Percentiles rank a stretch among this genome's conserved stretches.
Evolutionary conservation across 2,888 invertebrate species (phyloP).

Genomic region (Pseudococcus viburni): DNA sequence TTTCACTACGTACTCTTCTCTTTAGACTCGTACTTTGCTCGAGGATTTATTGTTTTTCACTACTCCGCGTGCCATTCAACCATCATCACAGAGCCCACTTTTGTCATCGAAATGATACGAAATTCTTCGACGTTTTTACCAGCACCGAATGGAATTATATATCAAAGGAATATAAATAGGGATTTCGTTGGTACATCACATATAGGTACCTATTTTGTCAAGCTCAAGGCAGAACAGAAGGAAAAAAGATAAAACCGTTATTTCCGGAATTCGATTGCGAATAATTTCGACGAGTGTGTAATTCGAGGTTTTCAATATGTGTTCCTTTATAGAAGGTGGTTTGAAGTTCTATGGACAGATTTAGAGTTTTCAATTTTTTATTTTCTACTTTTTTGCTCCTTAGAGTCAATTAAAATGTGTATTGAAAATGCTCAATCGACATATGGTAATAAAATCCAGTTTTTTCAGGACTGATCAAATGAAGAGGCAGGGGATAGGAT

Average conservation of each 20-base stretch:
- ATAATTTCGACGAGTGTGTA: conserved; percentile 30
- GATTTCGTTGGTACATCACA: background rate
- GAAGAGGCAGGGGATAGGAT: no score
- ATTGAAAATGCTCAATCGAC: no score
- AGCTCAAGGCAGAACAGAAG: background rate
- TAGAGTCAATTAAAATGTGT: no score
- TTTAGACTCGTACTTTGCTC: background rate
- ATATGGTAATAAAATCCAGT: no score
- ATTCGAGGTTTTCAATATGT: conserved; percentile 27
- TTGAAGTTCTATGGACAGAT: background rate
- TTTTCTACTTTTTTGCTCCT: background rate
- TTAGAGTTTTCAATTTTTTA: background rate
- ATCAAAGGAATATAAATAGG: conserved; percentile 49
- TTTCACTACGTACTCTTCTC: conserved; percentile 12
- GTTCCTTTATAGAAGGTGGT: background rate
- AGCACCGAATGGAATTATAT: conserved; percentile 15
- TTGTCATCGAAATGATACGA: conserved; percentile 45
- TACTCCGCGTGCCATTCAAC: background rate
- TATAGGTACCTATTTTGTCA: background rate
- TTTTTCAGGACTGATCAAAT: no score
- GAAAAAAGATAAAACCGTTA: background rate
- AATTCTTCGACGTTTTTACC: conserved; percentile 36
- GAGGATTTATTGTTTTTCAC: conserved; percentile 39
- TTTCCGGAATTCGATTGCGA: conserved; percentile 34
- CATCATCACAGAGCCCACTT: background rate